Conservation (phyloP, 2,113 vertebrate species). For the Semicossyphus pulcher region DNA sequence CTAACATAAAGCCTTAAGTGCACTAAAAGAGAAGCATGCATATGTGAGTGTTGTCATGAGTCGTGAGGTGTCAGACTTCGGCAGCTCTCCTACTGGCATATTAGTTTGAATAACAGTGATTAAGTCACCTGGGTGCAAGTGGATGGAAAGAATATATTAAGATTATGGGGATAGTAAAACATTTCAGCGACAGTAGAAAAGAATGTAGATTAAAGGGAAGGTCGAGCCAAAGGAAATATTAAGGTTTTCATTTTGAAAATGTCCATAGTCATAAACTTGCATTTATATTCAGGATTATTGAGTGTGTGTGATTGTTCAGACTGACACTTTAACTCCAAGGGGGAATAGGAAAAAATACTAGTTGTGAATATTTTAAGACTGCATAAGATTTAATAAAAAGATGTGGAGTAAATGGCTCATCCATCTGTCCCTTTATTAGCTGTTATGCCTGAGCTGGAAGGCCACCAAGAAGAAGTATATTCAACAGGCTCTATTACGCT, state of each 20-base stretch:
- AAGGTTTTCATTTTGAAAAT: not conserved
- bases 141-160: not conserved
- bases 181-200: not conserved
- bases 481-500: not conserved
- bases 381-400: not conserved
- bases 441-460: not conserved
- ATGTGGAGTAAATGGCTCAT: not conserved
- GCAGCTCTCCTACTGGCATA: not conserved
- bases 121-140: not conserved
- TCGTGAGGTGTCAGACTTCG: not conserved
- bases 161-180: not conserved
- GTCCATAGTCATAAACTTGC: not conserved
- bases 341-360: not conserved
- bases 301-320: not conserved
- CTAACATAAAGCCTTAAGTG: not conserved
- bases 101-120: not conserved
- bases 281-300: not conserved
- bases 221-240: not conserved
- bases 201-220: not conserved
- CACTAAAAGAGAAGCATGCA: not conserved
- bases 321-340: not conserved
- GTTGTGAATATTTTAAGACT: not conserved
- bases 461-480: not conserved
- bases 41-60: conserved; percentile 4
- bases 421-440: not conserved